Percentiles rank a stretch among this genome's conserved stretches.
Conservation (phyloP, 2,888 invertebrate species). For the Carterocephalus palaemon region DNA sequence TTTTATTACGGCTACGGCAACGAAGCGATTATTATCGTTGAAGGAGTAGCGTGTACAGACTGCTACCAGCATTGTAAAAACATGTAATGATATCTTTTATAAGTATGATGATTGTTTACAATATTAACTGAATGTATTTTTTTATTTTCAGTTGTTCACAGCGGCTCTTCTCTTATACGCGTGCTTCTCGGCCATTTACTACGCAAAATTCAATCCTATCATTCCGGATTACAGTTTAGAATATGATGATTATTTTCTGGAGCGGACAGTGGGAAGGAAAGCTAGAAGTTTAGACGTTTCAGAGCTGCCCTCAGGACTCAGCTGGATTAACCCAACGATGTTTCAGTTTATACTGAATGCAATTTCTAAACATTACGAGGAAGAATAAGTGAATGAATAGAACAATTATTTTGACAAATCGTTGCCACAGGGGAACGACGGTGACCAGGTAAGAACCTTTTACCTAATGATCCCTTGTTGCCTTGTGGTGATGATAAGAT, state of each 20-base stretch:
- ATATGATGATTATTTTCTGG: slow-evolving; percentile 86
- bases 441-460: slow-evolving; percentile 20
- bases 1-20: too few species aligned
- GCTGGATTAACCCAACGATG: slow-evolving; percentile 80
- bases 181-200: slow-evolving; percentile 91
- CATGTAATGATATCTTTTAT: background rate
- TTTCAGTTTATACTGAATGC: slow-evolving; percentile 84
- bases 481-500: slow-evolving; percentile 40
- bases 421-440: slow-evolving; percentile 41
- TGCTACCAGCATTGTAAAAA: background rate
- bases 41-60: too few species aligned
- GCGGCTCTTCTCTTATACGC: slow-evolving; percentile 89
- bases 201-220: slow-evolving; percentile 91
- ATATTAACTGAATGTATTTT: slow-evolving; percentile 2
- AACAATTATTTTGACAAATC: background rate
- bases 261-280: slow-evolving; percentile 80
- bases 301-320: slow-evolving; percentile 61
- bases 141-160: slow-evolving; percentile 84
- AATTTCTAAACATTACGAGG: slow-evolving; percentile 58
- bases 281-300: slow-evolving; percentile 59
- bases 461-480: slow-evolving; percentile 47
- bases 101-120: too few species aligned
- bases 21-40: too few species aligned
- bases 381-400: slow-evolving; percentile 37
- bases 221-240: slow-evolving; percentile 86